A percentile compares a stretch with the other conserved stretches of the same genome.
phyloP scores from a whole-genome alignment of 2,113 vertebrate genomes.

The Monarcha castaneiventris region DNA sequence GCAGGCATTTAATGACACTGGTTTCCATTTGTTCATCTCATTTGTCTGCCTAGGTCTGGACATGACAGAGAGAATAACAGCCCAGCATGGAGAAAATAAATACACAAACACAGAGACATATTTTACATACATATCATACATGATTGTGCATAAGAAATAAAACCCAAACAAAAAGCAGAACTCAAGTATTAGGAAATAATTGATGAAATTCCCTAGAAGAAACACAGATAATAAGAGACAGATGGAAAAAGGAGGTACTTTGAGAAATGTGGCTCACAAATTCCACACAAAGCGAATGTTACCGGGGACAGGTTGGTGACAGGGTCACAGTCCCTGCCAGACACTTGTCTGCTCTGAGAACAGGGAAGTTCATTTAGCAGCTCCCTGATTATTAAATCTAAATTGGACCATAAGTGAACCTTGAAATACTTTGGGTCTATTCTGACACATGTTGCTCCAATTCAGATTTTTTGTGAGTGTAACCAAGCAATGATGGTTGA shows the following conservation, averaged over 20 bases:
- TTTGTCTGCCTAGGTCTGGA: not conserved
- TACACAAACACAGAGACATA: not conserved
- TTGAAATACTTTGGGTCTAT: not conserved
- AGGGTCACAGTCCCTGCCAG: not conserved
- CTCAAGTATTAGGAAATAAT: not conserved
- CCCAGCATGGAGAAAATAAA: not conserved
- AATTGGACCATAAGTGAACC: not conserved
- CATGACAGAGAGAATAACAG: not conserved
- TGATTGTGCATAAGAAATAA: not conserved
- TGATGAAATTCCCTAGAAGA: not conserved
- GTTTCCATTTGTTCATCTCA: conserved; percentile 12
- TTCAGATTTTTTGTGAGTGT: not conserved
- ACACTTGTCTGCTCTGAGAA: not conserved
- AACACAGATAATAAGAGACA: not conserved
- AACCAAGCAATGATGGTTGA: not conserved
- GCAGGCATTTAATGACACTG: not conserved
- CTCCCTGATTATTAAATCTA: conserved; percentile 7
- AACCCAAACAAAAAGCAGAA: not conserved
- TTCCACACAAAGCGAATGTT: not conserved
- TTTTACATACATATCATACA: not conserved
- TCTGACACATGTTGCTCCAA: not conserved
- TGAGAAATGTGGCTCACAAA: not conserved
- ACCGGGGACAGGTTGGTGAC: not conserved
- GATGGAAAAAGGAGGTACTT: conserved; percentile 2
- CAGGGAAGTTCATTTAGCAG: not conserved